Base-by-base conservation (phyloP, 2,113 vertebrate species). In the Sorex araneus region DNA sequence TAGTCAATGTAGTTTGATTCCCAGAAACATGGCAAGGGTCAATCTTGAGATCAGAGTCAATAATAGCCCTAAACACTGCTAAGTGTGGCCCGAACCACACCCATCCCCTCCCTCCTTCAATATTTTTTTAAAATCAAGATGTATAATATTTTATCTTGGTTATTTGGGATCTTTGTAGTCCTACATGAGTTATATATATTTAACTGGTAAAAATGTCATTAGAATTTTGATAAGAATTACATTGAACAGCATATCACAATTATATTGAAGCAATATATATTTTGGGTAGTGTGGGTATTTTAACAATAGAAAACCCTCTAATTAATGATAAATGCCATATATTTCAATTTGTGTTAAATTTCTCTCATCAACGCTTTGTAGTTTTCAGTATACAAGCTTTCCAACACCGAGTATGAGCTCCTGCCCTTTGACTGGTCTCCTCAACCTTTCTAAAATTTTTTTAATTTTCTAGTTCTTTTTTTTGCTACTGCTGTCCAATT, bases 321-420 rank as follows among this genome's bases (percentile, higher is more conserved):
- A 28, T 16, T 10, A 16, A 76, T 76, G 43, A 76, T 28, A 47
- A 70, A 34, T 50, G 71, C 18, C 16, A 50, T 73, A 34, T 87
- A 19, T 50, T 76, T 76, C 57, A 4, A 87, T 27, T 75, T 76
- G 23, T 76, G n/a, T 76, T 77, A 54, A 45, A 66, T 87, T 87
- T 47, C 13, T 47, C 64, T 87, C 57, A 77, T 67, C 60, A 50
- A 30, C 66, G 60, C 28, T 87, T 40, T 67, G 16, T 28, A 34
- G 23, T 77, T 34, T 87, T 77, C 74, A 77, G n/a, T 16, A 28
- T 76, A 34, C 6, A 87, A 34, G 8, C 28, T 9, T 87, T 77
- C 76, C 25, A 34, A 9, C 1, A 45, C 10, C 40, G 34, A 50
- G 47, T 9, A 50, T 50, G 47, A 12, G 13, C 47, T 50, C 47